These are phyloP conservation scores for Pocota personata DNA, from an alignment of 2,888 invertebrate species.

Conservation along the genomic window DNA sequence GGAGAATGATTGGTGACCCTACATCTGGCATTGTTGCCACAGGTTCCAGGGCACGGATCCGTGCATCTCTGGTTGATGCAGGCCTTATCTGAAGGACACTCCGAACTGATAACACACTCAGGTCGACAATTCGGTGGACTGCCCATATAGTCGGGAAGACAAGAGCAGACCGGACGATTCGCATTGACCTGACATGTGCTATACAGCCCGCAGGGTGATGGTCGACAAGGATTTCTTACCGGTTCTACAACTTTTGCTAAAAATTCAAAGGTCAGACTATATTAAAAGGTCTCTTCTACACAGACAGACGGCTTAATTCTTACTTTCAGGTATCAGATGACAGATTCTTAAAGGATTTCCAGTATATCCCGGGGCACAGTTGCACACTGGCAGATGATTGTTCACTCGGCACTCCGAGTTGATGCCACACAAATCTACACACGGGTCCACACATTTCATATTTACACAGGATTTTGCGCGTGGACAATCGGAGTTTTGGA, in stretches of 20 bases:
- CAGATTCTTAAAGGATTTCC: slow-evolving; percentile 92
- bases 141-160: slow-evolving; percentile 87
- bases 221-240: slow-evolving; percentile 81
- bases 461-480: slow-evolving; percentile 90
- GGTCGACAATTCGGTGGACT: slow-evolving; percentile 90
- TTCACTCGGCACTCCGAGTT: slow-evolving; percentile 92
- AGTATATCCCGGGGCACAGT: slow-evolving; percentile 88
- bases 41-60: slow-evolving; percentile 90
- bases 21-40: slow-evolving; percentile 89
- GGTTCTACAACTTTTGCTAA: slow-evolving; percentile 48
- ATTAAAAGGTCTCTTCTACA: background rate
- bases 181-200: slow-evolving; percentile 84
- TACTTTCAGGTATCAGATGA: slow-evolving; percentile 84
- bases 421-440: slow-evolving; percentile 91
- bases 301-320: slow-evolving; percentile 44
- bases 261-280: background rate
- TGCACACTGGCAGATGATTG: slow-evolving; percentile 92
- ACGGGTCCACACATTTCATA: slow-evolving; percentile 93
- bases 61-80: slow-evolving; percentile 90
- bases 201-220: slow-evolving; percentile 84
- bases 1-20: slow-evolving; percentile 90
- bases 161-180: slow-evolving; percentile 89
- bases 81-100: slow-evolving; percentile 88
- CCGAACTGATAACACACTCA: slow-evolving; percentile 90
- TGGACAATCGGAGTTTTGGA: slow-evolving; percentile 93